phyloP scores from a whole-genome alignment of 2,113 vertebrate species.

The Nipponia nippon region DNA sequence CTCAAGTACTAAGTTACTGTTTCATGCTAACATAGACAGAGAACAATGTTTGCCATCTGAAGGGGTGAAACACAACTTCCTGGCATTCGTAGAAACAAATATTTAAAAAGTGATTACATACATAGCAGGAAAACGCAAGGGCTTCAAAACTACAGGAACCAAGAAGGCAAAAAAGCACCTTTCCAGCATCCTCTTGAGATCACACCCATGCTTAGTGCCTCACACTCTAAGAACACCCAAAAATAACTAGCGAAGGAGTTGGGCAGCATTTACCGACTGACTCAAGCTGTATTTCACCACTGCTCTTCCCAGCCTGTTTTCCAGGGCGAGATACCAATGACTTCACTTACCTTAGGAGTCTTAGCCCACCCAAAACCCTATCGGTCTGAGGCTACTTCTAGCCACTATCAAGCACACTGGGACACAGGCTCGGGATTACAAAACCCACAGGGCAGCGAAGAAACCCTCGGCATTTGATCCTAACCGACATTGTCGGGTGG shows the following conservation, averaged over 20 bases:
- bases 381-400: neutral
- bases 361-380: neutral
- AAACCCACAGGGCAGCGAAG: neutral
- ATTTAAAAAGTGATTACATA: neutral
- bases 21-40: neutral
- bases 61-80: neutral
- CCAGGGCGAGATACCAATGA: neutral
- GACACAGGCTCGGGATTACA: neutral
- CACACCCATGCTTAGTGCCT: neutral
- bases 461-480: neutral
- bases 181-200: neutral
- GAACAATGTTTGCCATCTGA: neutral
- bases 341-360: neutral
- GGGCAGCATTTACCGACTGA: neutral
- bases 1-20: neutral
- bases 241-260: neutral
- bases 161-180: neutral
- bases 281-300: neutral
- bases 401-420: neutral
- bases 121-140: neutral
- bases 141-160: neutral
- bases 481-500: neutral
- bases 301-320: neutral
- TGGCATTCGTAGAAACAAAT: neutral
- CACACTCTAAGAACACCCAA: neutral